Evolutionary conservation across 1,140 invertebrate genomes (phyloP), one percentile per base, ranked within the genome.

Genomic region (Phortica variegata): DNA sequence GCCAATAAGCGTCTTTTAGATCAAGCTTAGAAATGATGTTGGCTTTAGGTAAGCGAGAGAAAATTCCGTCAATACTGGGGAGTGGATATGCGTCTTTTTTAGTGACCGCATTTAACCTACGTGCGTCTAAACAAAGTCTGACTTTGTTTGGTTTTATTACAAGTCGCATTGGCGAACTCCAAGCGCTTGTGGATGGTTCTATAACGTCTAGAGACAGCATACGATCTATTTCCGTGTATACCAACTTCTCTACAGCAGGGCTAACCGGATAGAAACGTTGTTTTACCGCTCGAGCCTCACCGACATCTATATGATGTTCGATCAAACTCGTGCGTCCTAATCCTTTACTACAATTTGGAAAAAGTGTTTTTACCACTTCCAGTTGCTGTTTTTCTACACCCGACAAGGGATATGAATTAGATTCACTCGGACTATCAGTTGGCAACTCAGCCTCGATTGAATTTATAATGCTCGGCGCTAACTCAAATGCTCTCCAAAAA

Each of bases 1-100:
- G 69, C 60, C 60, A 69, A 38, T 60, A 74, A 0, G 60, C 71
- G 33, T 60, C 49, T 42, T 63, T 70, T n/a, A 75, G 48, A 46
- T 74, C 63, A 3, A 75, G n/a, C 9, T 65, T 61, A 40, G 62
- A 38, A 18, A 50, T 55, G 15, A 39, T 40, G 15, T 47, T 36
- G 3, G 47, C 23, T 16, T 46, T 26, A 1, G 48, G 43, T 19
- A 61, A 42, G 1, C 54, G 41, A 43, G 49, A 31, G 8, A 65
- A 39, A 8, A 61, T 56, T 7, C 43, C 49, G 1, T 53, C 51
- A 34, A 66, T 60, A 8, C 43, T 43, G 3, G 65, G 65, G 7
- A 75, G 34, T 2, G 65, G 53, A 44, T 56, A 56, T 3, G 53
- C 44, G 17, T 51, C 48, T 26, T 47, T 55, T 18, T 43, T 47